A percentile compares a stretch with the other conserved stretches of the same genome.
phyloP scores from a whole-genome alignment of 2,113 vertebrate genomes.

The Toxotes chatareus region DNA sequence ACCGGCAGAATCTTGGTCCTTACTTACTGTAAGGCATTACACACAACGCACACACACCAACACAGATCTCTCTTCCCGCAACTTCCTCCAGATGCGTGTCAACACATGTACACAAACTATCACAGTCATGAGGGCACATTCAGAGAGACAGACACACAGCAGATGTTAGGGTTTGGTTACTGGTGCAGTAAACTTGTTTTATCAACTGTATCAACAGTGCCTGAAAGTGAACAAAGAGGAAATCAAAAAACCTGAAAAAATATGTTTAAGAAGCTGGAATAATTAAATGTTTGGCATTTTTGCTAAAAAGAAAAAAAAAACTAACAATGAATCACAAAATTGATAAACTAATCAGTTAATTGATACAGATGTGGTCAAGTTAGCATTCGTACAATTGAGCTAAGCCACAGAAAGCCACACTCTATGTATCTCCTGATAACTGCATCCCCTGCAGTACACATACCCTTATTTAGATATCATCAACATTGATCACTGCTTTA shows the following conservation, averaged over 20 bases:
- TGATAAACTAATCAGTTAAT: too few species aligned
- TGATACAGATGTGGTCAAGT: not conserved
- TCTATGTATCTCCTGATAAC: not conserved
- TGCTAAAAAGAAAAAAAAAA: too few species aligned
- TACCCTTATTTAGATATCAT: not conserved
- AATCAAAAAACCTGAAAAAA: not conserved
- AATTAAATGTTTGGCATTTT: too few species aligned
- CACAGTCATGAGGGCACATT: not conserved
- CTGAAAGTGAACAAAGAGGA: not conserved
- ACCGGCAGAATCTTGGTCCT: not conserved
- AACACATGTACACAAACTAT: not conserved
- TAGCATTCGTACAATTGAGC: not conserved
- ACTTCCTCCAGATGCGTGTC: constrained; percentile 47
- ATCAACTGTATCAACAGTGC: not conserved
- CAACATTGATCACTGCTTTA: not conserved
- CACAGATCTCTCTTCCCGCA: constrained; percentile 4
- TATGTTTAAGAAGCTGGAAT: too few species aligned
- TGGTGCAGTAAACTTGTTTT: constrained; percentile 28
- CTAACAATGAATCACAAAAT: too few species aligned
- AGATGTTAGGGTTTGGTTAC: constrained; percentile 35
- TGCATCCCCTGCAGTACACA: not conserved
- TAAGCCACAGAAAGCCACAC: not conserved
- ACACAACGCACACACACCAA: not conserved
- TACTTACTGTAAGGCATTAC: not conserved
- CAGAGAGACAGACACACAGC: constrained; percentile 7